These are phyloP conservation scores for Pyrocoelia pectoralis DNA, from an alignment of 2,888 invertebrate genomes.

Conservation along the genomic window DNA sequence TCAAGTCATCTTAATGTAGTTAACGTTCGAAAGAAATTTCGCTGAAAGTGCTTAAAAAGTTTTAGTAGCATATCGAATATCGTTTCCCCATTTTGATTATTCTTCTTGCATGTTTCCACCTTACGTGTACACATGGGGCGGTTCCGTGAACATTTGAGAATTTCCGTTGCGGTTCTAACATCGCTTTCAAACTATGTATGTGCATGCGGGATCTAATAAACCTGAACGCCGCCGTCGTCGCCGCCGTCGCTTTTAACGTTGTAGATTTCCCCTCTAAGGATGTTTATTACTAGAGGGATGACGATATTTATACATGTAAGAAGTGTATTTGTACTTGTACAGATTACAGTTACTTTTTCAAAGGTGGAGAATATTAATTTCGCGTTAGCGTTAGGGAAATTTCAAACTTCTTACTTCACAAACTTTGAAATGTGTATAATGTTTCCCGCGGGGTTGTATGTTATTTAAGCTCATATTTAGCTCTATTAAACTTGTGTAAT, in stretches of 20 bases:
- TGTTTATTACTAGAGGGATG: constrained; percentile 19
- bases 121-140: background rate
- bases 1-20: too few relatives aligned
- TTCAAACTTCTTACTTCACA: constrained; percentile 8
- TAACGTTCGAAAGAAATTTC: background rate
- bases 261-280: constrained; percentile 16
- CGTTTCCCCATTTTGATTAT: background rate
- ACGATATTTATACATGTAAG: constrained; percentile 13
- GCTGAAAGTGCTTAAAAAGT: background rate
- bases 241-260: constrained; percentile 12
- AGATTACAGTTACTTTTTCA: constrained; percentile 20
- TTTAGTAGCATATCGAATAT: background rate
- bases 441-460: constrained; percentile 8
- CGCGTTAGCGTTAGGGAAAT: constrained; percentile 16
- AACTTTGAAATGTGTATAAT: constrained; percentile 10
- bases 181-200: constrained; percentile 27
- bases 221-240: constrained; percentile 2
- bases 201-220: constrained; percentile 30
- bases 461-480: constrained; percentile 6
- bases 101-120: background rate
- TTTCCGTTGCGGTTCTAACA: constrained; percentile 30
- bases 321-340: constrained; percentile 26
- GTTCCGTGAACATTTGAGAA: constrained; percentile 18
- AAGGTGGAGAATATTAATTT: constrained; percentile 22
- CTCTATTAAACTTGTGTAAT: constrained; percentile 7